Evolutionary conservation across 2,797 vertebrate species (phyloP).

Genomic region (Telmatherina bonti): DNA sequence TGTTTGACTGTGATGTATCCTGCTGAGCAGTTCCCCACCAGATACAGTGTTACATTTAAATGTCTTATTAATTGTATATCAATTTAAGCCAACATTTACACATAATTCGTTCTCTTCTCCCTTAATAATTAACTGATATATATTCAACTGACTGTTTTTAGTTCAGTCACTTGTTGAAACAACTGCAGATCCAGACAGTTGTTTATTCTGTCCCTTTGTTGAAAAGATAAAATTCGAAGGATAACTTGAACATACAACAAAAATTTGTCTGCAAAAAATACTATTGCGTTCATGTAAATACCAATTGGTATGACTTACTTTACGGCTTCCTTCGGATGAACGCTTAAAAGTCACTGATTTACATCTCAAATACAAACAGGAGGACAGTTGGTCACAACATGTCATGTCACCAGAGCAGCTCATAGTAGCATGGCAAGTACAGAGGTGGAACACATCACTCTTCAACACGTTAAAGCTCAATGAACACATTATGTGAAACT

Average conservation of each 20-base stretch:
- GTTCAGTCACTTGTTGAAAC: neutral
- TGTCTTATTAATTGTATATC: slow-evolving; percentile 13
- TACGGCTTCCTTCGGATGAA: neutral
- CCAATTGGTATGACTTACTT: neutral
- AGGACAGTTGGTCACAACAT: neutral
- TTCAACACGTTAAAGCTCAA: neutral
- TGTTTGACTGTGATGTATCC: slow-evolving; percentile 5
- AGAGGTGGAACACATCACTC: neutral
- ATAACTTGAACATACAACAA: neutral
- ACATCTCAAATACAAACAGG: neutral
- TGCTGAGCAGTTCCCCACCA: slow-evolving; percentile 4
- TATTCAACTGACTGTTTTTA: neutral
- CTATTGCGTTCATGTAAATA: neutral
- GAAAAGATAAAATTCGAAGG: too few relatives aligned
- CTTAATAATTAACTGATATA: neutral
- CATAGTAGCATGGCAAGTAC: neutral
- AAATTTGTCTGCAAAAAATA: neutral
- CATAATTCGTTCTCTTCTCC: slow-evolving; percentile 1
- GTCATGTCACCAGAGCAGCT: neutral
- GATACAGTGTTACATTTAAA: neutral
- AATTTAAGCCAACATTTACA: slow-evolving; percentile 10
- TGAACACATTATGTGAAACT: neutral
- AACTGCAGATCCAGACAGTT: neutral
- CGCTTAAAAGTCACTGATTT: neutral
- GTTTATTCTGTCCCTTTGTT: neutral